Conservation (phyloP, 1,140 invertebrate genomes). For the Probaryconus sp. region DNA sequence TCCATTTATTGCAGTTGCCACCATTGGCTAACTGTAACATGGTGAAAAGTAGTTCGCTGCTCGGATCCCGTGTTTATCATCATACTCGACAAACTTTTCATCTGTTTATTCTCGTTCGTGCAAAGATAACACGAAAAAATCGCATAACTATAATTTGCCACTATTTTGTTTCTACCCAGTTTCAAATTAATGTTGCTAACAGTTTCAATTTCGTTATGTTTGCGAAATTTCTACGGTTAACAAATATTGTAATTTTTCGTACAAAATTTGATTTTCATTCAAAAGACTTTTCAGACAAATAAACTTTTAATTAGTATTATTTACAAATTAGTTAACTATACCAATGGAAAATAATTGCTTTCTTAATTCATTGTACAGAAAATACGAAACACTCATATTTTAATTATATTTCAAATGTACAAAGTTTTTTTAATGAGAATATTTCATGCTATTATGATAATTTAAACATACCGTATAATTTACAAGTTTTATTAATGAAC, state of each 20-base stretch:
- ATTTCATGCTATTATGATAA: no score
- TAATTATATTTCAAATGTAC: no score
- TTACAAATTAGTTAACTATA: no score
- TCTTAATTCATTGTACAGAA: no score
- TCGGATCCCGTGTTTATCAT: constrained; percentile 47
- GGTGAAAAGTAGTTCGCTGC: constrained; percentile 39
- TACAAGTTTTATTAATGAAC: no score
- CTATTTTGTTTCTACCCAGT: constrained; percentile 7
- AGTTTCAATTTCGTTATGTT: constrained; percentile 3
- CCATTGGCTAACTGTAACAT: constrained; percentile 34
- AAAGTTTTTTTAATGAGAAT: no score
- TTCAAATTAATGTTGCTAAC: constrained; percentile 26
- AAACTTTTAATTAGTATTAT: no score
- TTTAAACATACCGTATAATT: no score
- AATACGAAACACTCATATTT: no score
- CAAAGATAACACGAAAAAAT: constrained; percentile 38
- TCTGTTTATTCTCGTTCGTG: constrained; percentile 40
- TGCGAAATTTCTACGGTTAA: not conserved
- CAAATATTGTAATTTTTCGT: not conserved
- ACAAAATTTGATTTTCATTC: not conserved
- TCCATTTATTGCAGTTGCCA: constrained; percentile 47
- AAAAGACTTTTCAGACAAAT: not conserved
- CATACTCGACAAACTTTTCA: constrained; percentile 46
- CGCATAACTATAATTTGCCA: constrained; percentile 20
- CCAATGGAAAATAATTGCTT: no score